phyloP scores from a whole-genome alignment of 1,140 invertebrate genomes.

The Caenorhabditis remanei region DNA sequence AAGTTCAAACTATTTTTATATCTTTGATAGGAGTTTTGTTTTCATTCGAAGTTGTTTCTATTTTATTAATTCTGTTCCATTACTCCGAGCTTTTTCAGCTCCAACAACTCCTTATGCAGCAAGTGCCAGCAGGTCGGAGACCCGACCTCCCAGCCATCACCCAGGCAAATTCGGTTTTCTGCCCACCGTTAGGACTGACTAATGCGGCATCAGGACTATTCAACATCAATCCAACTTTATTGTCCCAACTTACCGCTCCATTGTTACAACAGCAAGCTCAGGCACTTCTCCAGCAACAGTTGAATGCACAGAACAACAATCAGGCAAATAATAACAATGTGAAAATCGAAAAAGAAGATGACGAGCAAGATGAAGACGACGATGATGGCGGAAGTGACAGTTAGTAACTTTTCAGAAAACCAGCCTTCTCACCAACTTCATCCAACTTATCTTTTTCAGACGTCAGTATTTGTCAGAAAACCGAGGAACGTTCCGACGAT shows the following conservation, averaged over 20 bases:
- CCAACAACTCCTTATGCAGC: conserved; percentile 14
- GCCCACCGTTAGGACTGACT: background rate
- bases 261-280: conserved; percentile 23
- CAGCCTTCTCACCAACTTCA: background rate
- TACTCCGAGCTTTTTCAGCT: background rate
- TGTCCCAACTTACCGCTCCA: conserved; percentile 10
- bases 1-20: too few species aligned
- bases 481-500: conserved; percentile 5
- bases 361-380: conserved; percentile 48
- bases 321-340: conserved; percentile 24
- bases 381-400: conserved; percentile 24
- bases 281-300: conserved; percentile 25
- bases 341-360: conserved; percentile 12
- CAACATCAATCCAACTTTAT: background rate
- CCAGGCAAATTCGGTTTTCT: background rate
- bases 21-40: too few species aligned
- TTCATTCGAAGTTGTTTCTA: too few species aligned
- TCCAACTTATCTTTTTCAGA: conserved; percentile 29
- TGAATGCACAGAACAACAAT: conserved; percentile 29
- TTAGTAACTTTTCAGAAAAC: background rate
- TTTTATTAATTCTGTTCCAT: too few species aligned
- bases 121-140: background rate
- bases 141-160: background rate
- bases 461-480: conserved; percentile 44
- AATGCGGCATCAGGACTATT: background rate